phyloP scores from a whole-genome alignment of 2,888 invertebrate species.

The Hydrotaea cyrtoneurina region DNA sequence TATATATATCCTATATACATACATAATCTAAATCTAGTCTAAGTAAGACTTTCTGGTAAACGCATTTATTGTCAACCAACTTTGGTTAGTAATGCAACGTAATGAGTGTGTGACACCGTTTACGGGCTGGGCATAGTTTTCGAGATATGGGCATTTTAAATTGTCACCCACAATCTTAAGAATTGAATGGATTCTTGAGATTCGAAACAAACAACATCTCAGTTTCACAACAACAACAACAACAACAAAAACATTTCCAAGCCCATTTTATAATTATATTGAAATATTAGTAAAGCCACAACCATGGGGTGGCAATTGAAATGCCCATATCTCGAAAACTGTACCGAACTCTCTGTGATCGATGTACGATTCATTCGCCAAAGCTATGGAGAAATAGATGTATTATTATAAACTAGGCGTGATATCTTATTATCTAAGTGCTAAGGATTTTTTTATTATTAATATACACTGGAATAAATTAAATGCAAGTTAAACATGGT shows the following conservation, averaged over 20 bases:
- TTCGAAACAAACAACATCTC: no score
- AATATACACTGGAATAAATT: no score
- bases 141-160: slow-evolving; percentile 11
- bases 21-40: not conserved
- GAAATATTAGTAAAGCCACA: not conserved
- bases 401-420: not conserved
- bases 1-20: not conserved
- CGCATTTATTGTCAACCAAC: not conserved
- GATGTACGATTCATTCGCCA: slow-evolving; percentile 18
- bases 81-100: not conserved
- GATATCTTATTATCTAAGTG: no score
- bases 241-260: no score
- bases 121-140: slow-evolving; percentile 24
- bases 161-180: not conserved
- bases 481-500: no score
- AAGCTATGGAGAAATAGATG: not conserved
- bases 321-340: slow-evolving; percentile 16
- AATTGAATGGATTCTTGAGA: not conserved
- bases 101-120: slow-evolving; percentile 15
- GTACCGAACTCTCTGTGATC: slow-evolving; percentile 25
- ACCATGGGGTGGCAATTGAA: not conserved
- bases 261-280: not conserved
- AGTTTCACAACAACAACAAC: no score
- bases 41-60: not conserved
- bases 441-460: no score